These are phyloP conservation scores for Meriones psammophilus DNA, from an alignment of 2,797 vertebrate species.

Conservation along the genomic window DNA sequence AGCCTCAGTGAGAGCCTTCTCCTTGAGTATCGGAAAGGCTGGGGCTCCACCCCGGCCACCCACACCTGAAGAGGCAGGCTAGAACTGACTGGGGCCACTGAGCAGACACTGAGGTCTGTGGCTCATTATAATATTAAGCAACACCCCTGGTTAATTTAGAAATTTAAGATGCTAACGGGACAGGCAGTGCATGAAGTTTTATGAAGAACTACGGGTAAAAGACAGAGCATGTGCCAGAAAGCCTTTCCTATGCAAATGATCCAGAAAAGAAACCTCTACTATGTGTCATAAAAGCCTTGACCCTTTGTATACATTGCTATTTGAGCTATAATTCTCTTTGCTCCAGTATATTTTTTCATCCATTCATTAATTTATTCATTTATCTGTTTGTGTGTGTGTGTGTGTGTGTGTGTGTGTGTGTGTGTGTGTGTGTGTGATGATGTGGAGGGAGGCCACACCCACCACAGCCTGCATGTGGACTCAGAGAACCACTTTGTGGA, in stretches of 20 bases:
- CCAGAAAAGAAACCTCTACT: background rate
- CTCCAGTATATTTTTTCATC: background rate
- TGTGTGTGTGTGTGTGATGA: no score
- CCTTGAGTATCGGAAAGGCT: no score
- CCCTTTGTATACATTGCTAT: background rate
- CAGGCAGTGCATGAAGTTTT: background rate
- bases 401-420: background rate
- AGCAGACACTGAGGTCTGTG: background rate
- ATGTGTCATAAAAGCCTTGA: background rate
- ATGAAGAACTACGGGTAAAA: background rate
- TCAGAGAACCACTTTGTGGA: background rate
- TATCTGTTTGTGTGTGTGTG: no score
- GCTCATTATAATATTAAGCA: background rate
- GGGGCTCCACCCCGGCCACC: no score
- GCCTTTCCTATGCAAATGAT: background rate
- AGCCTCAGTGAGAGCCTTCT: rapidly evolving
- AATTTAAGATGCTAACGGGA: background rate
- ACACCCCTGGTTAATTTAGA: background rate
- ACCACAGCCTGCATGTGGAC: background rate
- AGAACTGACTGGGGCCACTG: background rate
- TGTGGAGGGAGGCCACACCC: background rate
- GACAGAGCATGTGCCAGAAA: background rate
- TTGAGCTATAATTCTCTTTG: background rate
- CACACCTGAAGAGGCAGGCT: background rate
- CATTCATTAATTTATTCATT: background rate